Base-by-base conservation (phyloP, 2,113 vertebrate species). In the Protobothrops flavoviridis region DNA sequence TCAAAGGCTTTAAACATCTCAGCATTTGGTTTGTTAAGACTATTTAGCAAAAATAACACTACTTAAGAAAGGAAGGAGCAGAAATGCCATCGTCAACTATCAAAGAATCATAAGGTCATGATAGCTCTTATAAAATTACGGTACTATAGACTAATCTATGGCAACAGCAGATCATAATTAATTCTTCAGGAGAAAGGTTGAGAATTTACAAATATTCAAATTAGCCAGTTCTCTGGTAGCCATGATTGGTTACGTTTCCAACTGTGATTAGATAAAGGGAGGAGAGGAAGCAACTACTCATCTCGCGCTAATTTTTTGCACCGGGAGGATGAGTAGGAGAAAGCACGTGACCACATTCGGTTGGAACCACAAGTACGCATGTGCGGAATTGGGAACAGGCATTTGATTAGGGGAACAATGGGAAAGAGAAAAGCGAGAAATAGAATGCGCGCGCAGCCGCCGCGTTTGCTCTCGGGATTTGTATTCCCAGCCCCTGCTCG, bases 81-180 rank as follows among this genome's bases (percentile, higher is more conserved):
- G 24, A 29, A 95, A 91, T 91, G 90, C 92, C 90, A 87, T 11
- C 88, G n/a, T 87, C 56, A 93, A 93, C 93, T 96, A 57, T 43
- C 64, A 94, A 96, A 90, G 61, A 91, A 86, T 94, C 94, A 93
- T 92, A 15, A 94, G 91, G 96, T 89, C 94, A 94, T 81, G 96
- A 96, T 20, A 61, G 86, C 95, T 93, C 96, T 95, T 87, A 93
- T 92, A 94, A 94, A 21, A 95, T 95, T 96, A 94, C 48, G 48
- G 48, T 50, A 50, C 64, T 69, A 69, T 69, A n/a, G 15, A 81
- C 6, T 2, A 43, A 43, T 21, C 74, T 81, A 43, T 33, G n/a
- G n/a, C 15, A 74, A 33, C 33, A 81, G 33, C 17, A 43, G 17
- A 43, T 39, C n/a, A 20, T 81, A 69, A 69, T 69, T 69, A 15